Conservation (phyloP, 2,888 invertebrate genomes). For the Melinaea menophilus region DNA sequence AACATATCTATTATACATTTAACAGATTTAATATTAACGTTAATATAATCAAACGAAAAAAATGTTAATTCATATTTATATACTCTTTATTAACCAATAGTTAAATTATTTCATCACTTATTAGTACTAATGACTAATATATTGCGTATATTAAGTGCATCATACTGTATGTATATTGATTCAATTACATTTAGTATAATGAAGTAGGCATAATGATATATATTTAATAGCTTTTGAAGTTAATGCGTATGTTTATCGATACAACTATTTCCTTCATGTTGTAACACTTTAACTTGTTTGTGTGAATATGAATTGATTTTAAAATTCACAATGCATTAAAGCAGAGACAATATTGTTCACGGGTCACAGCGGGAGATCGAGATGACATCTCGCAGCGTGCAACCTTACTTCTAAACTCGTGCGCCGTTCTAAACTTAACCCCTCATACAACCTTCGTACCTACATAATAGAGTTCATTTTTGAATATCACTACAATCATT, state of each 20-base stretch:
- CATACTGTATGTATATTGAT: not conserved
- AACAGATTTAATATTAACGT: no score
- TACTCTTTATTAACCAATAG: no score
- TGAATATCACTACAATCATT: constrained; percentile 20
- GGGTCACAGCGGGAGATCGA: constrained; percentile 68
- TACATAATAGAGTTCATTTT: constrained; percentile 42
- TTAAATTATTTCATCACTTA: no score
- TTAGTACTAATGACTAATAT: no score
- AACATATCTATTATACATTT: not conserved
- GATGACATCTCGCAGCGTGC: constrained; percentile 77
- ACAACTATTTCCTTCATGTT: constrained; percentile 17
- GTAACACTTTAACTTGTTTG: constrained; percentile 37
- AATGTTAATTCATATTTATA: no score
- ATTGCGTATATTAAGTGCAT: not conserved
- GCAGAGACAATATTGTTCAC: constrained; percentile 76
- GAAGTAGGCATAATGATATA: constrained; percentile 15
- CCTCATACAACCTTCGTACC: constrained; percentile 33
- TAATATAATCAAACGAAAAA: no score
- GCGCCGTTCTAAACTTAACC: constrained; percentile 38
- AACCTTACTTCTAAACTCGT: constrained; percentile 58
- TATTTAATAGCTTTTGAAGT: not conserved
- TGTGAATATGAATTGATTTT: constrained; percentile 72
- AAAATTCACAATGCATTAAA: constrained; percentile 70
- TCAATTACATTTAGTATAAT: not conserved
- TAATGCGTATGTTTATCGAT: not conserved